A percentile compares a stretch with the other conserved stretches of the same genome.
phyloP scores from a whole-genome alignment of 2,797 vertebrate species.

The Gallinago stenura region DNA sequence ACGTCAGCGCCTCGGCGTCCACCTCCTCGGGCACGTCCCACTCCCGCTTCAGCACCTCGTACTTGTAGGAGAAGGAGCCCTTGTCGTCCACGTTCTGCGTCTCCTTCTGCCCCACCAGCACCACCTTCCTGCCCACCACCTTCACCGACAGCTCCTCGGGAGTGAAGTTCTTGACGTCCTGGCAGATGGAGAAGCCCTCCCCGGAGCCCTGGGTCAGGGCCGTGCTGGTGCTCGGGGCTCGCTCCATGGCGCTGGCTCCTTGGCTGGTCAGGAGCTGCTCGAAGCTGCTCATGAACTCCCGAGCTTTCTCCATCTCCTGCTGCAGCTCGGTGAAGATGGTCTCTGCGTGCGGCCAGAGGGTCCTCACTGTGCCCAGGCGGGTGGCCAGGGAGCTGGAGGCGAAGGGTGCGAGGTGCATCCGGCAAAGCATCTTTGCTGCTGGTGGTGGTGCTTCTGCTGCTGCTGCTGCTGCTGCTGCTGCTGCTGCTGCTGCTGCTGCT shows the following conservation, averaged over 20 bases:
- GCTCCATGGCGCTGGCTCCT: neutral
- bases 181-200: slow-evolving; percentile 77
- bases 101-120: slow-evolving; percentile 86
- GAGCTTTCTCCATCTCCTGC: slow-evolving; percentile 59
- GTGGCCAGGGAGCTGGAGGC: slow-evolving; percentile 48
- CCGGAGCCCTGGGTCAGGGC: neutral
- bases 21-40: slow-evolving; percentile 84
- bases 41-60: slow-evolving; percentile 86
- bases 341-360: slow-evolving; percentile 45
- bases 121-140: slow-evolving; percentile 85
- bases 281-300: slow-evolving; percentile 61
- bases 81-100: slow-evolving; percentile 81
- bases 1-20: slow-evolving; percentile 79
- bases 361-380: slow-evolving; percentile 40
- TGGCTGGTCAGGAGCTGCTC: slow-evolving; percentile 53
- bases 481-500: rapidly evolving
- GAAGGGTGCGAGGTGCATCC: slow-evolving; percentile 36
- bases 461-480: rapidly evolving
- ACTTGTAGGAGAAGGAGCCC: slow-evolving; percentile 85
- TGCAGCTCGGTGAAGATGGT: slow-evolving; percentile 58
- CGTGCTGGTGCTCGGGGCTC: neutral
- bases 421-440: slow-evolving; percentile 39
- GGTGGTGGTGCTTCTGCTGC: rapidly evolving
- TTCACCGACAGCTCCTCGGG: slow-evolving; percentile 86
- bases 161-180: slow-evolving; percentile 81